These are phyloP conservation scores for Varecia variegata DNA, from an alignment of 2,797 vertebrate species.

Conservation along the genomic window DNA sequence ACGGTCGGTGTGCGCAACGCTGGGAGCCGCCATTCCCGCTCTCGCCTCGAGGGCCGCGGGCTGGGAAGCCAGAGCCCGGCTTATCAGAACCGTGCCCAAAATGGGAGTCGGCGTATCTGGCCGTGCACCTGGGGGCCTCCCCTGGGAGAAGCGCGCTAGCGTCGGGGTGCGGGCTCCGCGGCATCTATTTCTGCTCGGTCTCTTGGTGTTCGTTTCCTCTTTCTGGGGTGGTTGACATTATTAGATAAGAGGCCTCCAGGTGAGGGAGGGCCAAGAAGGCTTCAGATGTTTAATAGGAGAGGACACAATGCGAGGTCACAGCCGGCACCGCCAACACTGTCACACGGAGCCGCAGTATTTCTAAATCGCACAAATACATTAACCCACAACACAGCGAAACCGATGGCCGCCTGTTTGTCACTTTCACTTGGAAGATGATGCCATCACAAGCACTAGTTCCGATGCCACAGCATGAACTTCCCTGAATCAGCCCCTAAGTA, in stretches of 20 bases:
- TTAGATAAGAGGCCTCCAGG: neutral
- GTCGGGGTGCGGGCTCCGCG: rapidly evolving
- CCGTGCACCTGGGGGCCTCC: neutral
- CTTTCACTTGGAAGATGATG: slow-evolving; percentile 24
- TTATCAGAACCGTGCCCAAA: neutral
- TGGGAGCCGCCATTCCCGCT: neutral
- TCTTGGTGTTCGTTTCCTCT: slow-evolving; percentile 42
- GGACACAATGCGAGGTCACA: rapidly evolving
- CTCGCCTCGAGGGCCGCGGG: neutral
- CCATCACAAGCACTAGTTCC: neutral
- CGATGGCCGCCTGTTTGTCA: neutral
- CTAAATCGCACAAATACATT: neutral
- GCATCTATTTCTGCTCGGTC: neutral
- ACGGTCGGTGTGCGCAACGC: rapidly evolving
- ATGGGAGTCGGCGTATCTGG: neutral
- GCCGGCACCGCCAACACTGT: rapidly evolving
- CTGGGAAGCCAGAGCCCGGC: neutral
- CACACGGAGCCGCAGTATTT: rapidly evolving
- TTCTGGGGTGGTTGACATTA: neutral
- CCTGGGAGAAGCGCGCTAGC: neutral
- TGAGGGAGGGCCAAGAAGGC: neutral
- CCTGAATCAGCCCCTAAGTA: rapidly evolving
- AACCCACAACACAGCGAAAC: neutral
- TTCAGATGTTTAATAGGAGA: neutral
- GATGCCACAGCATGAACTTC: rapidly evolving